These are phyloP conservation scores for Dendrolimus kikuchii DNA, from an alignment of 1,140 invertebrate species.

Conservation along the genomic window DNA sequence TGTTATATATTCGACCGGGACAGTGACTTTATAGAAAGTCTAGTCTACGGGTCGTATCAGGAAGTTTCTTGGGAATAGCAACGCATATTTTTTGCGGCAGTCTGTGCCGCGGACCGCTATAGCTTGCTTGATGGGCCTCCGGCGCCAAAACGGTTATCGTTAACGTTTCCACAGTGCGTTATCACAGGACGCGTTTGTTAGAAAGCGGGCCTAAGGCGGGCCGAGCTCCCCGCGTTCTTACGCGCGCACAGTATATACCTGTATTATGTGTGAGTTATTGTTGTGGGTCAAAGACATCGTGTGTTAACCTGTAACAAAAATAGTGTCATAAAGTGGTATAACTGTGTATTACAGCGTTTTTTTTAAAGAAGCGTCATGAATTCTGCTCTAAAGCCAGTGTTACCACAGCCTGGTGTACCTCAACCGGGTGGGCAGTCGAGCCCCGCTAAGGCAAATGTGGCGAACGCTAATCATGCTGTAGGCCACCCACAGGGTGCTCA, in stretches of 20 bases:
- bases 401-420: conserved; percentile 63
- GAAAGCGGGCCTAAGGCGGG: conserved; percentile 34
- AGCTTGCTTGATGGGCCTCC: conserved; percentile 43
- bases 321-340: conserved; percentile 32
- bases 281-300: conserved; percentile 70
- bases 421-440: conserved; percentile 58
- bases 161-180: conserved; percentile 38
- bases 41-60: conserved; percentile 45
- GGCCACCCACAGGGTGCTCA: conserved; percentile 52
- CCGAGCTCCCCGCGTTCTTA: conserved; percentile 48
- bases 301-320: conserved; percentile 48
- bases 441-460: conserved; percentile 56
- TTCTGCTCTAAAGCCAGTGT: conserved; percentile 72
- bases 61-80: conserved; percentile 64
- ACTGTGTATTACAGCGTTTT: conserved; percentile 55
- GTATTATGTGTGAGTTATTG: conserved; percentile 65
- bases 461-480: conserved; percentile 47
- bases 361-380: conserved; percentile 57
- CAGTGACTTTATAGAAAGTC: conserved; percentile 29
- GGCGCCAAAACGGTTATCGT: conserved; percentile 39
- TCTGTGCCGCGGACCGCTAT: conserved; percentile 37
- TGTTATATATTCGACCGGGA: conserved; percentile 21
- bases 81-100: conserved; percentile 68
- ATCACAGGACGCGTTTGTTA: conserved; percentile 15
- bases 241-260: conserved; percentile 53